Base-by-base conservation (phyloP, 1,140 invertebrate genomes). In the Musca domestica region DNA sequence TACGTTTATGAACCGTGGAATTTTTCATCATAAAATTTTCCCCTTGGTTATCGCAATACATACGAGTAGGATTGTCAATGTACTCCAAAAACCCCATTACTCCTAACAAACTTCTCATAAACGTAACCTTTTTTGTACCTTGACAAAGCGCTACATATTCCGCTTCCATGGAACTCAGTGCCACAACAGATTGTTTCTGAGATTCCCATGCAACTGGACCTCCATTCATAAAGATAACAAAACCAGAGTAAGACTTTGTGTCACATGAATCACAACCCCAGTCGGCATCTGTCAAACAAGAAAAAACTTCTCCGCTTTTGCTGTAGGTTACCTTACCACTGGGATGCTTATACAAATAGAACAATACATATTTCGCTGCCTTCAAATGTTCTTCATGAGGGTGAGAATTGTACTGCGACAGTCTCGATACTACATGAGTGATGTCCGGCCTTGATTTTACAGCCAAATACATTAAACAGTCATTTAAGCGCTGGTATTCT, bases 91-190 rank as follows among this genome's bases (percentile, higher is more conserved):
- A 51, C 9, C 65, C 49, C 51, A 67, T 67, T 67, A 81, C 65
- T 49, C 27, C 58, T 2, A 80, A 64, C 7, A 83, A 68, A 34
- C 70, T 66, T 65, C 70, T 72, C 23, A 78, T 47, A 74, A 75
- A 81, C 7, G 77, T 71, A 1, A 77, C 71, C 70, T 84, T 81
- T 72, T 82, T 82, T 7, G 76, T 61, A 3, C 75, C 78, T 68
- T 76, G 73, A 47, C 74, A 68, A 9, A 80, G 69, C 15, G 82
- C 82, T 7, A 85, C 75, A 69, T 84, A 85, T 73, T 85, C 83
- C 7, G 83, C 76, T 67, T 86, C 83, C 41, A 81, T 84, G 6
- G 81, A 81, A 9, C 83, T 83, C 51, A 84, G n/a, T n/a, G n/a
- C n/a, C n/a, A n/a, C n/a, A n/a, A n/a, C n/a, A n/a, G n/a, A n/a